Conservation (phyloP, 2,888 invertebrate genomes). For the Stenolophus ochropezus region DNA sequence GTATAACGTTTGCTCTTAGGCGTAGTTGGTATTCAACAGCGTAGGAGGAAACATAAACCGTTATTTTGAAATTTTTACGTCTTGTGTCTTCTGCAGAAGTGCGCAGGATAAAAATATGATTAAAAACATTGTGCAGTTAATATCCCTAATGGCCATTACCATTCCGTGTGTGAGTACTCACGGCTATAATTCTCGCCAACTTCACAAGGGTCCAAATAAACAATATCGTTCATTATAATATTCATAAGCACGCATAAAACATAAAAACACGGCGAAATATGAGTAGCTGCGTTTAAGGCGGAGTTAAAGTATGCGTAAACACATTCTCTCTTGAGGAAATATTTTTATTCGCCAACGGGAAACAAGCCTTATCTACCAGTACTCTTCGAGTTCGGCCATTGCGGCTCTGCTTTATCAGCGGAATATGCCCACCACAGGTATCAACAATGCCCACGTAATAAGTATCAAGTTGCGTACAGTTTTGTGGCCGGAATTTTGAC, state of each 20-base stretch:
- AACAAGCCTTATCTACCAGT: conserved; percentile 39
- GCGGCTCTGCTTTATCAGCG: conserved; percentile 1
- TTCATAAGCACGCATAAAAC: conserved; percentile 49
- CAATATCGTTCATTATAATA: conserved; percentile 51
- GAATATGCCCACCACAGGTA: no score
- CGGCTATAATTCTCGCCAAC: neutral
- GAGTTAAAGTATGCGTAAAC: conserved; percentile 52
- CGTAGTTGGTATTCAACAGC: neutral
- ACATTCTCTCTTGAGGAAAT: conserved; percentile 30
- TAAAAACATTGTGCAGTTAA: conserved; percentile 12
- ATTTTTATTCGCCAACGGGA: conserved; percentile 26
- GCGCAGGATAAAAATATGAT: neutral
- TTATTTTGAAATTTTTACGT: conserved; percentile 7
- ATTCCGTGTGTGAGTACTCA: conserved; percentile 15
- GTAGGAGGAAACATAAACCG: neutral
- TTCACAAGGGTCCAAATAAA: conserved; percentile 46
- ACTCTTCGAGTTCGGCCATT: conserved; percentile 10
- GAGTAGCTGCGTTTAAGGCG: conserved; percentile 31
- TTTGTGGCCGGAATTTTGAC: no score
- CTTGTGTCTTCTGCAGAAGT: neutral
- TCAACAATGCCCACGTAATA: neutral
- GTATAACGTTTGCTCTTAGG: neutral
- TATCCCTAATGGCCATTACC: conserved; percentile 38
- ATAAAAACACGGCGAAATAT: conserved; percentile 33
- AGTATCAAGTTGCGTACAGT: no score